Conservation (phyloP, 2,113 vertebrate species). For the Psammodynastes pulverulentus region DNA sequence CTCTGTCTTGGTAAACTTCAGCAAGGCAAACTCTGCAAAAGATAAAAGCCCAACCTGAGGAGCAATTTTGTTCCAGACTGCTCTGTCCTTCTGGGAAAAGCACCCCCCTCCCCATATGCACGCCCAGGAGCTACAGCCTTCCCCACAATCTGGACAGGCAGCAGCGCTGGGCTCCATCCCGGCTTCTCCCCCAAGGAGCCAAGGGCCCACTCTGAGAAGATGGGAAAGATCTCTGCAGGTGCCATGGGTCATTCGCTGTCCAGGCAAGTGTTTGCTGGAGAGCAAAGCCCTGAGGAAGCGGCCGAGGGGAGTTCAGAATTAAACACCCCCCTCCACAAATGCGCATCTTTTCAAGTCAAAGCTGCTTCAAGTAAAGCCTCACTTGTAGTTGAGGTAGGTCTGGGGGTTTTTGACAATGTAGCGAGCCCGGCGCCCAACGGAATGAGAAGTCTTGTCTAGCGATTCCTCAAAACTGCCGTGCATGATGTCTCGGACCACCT, state of each 20-base stretch:
- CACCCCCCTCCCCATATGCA: too few relatives aligned
- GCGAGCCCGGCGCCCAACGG: conserved; percentile 84
- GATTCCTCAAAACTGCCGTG: conserved; percentile 87
- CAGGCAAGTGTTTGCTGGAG: not conserved
- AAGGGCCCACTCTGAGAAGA: not conserved
- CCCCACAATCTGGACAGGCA: not conserved
- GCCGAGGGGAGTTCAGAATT: not conserved
- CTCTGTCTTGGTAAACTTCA: conserved; percentile 91
- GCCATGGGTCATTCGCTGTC: not conserved
- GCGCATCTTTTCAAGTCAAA: not conserved
- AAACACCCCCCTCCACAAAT: not conserved
- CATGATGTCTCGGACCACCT: conserved; percentile 88
- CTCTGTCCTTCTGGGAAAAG: not conserved
- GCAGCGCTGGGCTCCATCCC: not conserved
- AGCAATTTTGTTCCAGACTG: too few relatives aligned
- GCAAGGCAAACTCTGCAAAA: conserved; percentile 86
- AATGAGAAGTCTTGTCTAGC: conserved; percentile 89
- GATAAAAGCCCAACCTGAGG: not conserved
- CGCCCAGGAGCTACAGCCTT: not conserved
- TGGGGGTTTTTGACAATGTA: conserved; percentile 94
- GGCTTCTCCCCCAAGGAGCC: not conserved
- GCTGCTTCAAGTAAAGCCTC: not conserved
- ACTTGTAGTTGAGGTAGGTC: conserved; percentile 91
- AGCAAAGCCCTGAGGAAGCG: not conserved
- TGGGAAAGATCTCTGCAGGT: not conserved